phyloP scores from a whole-genome alignment of 2,797 vertebrate species.

The Amphiprion clarkii region DNA sequence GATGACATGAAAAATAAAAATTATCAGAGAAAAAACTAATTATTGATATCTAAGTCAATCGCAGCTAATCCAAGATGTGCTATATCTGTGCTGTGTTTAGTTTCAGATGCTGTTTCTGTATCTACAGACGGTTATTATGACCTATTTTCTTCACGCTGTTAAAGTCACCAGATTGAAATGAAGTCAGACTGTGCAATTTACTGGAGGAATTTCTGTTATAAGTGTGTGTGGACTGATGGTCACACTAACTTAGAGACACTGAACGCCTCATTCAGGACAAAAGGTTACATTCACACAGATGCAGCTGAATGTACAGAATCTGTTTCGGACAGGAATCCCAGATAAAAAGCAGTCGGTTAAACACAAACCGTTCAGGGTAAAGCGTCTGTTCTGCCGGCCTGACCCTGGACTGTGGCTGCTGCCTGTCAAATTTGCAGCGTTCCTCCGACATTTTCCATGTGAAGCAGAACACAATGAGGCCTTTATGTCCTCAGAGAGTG shows the following conservation, averaged over 20 bases:
- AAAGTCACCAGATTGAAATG: slow-evolving; percentile 18
- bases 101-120: slow-evolving; percentile 4
- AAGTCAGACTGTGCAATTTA: slow-evolving; percentile 28
- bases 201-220: slow-evolving; percentile 27
- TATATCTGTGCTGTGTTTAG: background rate
- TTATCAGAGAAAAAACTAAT: background rate
- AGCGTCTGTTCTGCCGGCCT: slow-evolving; percentile 41
- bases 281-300: background rate
- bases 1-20: background rate
- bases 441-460: slow-evolving; percentile 65
- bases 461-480: slow-evolving; percentile 71
- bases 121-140: slow-evolving; percentile 11
- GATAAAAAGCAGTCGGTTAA: slow-evolving; percentile 13
- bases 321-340: slow-evolving; percentile 41
- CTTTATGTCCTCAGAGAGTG: slow-evolving; percentile 64
- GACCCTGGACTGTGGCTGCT: slow-evolving; percentile 54
- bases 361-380: slow-evolving; percentile 36
- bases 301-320: background rate
- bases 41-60: background rate
- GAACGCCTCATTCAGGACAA: background rate
- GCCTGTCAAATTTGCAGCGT: slow-evolving; percentile 54
- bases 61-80: background rate
- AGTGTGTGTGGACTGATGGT: background rate
- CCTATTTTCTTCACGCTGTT: slow-evolving; percentile 8
- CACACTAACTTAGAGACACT: slow-evolving; percentile 3